A percentile compares a stretch with the other conserved stretches of the same genome.
phyloP scores from a whole-genome alignment of 2,113 vertebrate species.

The Nettapus auritus region DNA sequence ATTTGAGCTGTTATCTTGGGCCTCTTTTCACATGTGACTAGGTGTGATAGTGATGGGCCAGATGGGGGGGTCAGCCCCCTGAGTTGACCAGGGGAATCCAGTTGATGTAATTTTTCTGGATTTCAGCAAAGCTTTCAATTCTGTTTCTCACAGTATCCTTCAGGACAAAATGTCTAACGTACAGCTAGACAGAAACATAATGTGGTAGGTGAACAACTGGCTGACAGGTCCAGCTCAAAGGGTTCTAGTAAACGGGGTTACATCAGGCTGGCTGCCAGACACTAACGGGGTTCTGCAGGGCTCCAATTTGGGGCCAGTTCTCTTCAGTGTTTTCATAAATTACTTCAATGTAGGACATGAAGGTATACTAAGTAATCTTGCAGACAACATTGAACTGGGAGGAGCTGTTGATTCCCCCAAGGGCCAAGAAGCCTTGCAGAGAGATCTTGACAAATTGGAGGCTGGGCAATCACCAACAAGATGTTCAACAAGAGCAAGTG shows the following conservation, averaged over 20 bases:
- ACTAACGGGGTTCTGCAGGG: not conserved
- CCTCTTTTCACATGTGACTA: not conserved
- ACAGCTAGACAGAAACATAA: not conserved
- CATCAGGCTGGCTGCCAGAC: not conserved
- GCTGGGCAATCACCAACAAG: not conserved
- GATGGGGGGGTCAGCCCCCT: too few relatives aligned
- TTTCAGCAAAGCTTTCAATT: not conserved
- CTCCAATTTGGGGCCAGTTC: not conserved
- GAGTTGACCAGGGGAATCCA: not conserved
- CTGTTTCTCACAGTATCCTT: not conserved
- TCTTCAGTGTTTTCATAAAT: not conserved
- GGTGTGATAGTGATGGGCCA: fast-evolving
- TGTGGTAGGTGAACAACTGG: not conserved
- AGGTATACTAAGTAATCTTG: not conserved
- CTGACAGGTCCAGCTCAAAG: not conserved
- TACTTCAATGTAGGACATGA: not conserved
- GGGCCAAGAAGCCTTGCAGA: not conserved
- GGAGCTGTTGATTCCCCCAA: not conserved
- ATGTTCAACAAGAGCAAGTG: not conserved
- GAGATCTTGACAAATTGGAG: not conserved
- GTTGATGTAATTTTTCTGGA: not conserved
- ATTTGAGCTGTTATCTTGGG: constrained; percentile 1
- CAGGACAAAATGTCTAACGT: not conserved
- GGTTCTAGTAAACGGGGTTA: not conserved
- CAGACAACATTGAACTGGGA: not conserved